Evolutionary conservation across 2,888 invertebrate species (phyloP).

Genomic region (Antheraea yamamai): DNA sequence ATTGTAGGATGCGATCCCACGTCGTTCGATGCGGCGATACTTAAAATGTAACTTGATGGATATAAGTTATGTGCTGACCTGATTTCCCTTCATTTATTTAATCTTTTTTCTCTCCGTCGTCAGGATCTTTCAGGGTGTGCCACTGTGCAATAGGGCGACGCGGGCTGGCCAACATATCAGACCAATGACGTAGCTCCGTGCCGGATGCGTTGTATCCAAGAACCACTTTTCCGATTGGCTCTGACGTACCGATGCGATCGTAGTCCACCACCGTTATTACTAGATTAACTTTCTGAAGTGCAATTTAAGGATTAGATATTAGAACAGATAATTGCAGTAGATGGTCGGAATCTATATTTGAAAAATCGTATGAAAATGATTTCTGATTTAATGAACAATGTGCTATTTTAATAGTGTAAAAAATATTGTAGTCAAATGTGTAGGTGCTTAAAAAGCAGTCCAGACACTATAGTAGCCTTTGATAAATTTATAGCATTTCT

Average conservation of each 20-base stretch:
- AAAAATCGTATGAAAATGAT: neutral
- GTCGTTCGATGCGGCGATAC: neutral
- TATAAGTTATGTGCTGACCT: neutral
- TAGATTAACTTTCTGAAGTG: conserved; percentile 97
- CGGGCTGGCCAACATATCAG: conserved; percentile 99
- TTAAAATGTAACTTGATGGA: neutral
- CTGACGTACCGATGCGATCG: conserved; percentile 99
- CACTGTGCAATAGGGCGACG: conserved; percentile 99
- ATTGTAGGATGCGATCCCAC: neutral
- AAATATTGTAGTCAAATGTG: neutral
- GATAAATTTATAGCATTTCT: neutral
- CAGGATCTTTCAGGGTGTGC: conserved; percentile 99
- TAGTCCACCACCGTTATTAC: conserved; percentile 99
- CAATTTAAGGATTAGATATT: conserved; percentile 33
- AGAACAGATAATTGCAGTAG: neutral
- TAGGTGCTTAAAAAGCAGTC: neutral
- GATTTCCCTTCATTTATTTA: conserved; percentile 59
- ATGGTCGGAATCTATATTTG: neutral
- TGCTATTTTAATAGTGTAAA: neutral
- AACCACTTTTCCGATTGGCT: conserved; percentile 98
- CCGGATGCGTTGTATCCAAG: conserved; percentile 99
- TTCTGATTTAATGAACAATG: neutral
- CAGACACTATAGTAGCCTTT: neutral
- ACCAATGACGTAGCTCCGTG: conserved; percentile 99
- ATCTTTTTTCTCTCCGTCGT: conserved; percentile 95